Base-by-base conservation (phyloP, 2,113 vertebrate species). In the Corythoichthys haematopterus region DNA sequence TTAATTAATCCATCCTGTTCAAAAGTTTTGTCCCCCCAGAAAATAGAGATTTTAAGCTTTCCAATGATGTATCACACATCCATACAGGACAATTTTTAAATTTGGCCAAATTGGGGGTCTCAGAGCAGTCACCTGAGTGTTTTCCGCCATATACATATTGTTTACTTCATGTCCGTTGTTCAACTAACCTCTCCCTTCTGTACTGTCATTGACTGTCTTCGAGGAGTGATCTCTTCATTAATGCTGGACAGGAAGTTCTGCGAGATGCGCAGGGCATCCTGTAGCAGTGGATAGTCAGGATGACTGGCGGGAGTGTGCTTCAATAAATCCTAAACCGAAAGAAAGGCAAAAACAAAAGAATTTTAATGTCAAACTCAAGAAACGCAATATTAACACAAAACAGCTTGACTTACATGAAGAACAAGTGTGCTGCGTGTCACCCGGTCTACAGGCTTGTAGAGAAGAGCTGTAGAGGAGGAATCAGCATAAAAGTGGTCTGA, bases 381-480 rank as follows among this genome's bases (percentile, higher is more conserved):
- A 14, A 51, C 11, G 36, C 7, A 33, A 33, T 35, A 65, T 63
- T 53, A 8, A 35, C 20, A 36, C 10, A 7, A 1, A 20, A 1
- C 45, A 3, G n/a, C 47, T 2, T 2, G 60, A 95, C 96, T 96
- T 83, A 99, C 97, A 16, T 98, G 96, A 47, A 99, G 88, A 70
- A 99, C 97, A 2, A 98, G 92, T 0, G 96, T 99, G 91, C 96
- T 99, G 81, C 97, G 94, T 0, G 96, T 99, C 81, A 99, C 97
- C 73, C 94, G 88, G 89, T 98, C 97, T 87, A 99, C 95, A 0
- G 97, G 97, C 86, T 98, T 98, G 88, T 98, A 98, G n/a, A 98
- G 89, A 20, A 99, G 90, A 79, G 94, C 97, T 99, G 90, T 2
- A 74, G 79, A 75, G 69, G 62, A 68, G 56, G 40, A 86, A 67